Percentiles rank a stretch among this genome's conserved stretches.
Evolutionary conservation across 2,797 vertebrate species (phyloP).

Genomic region (Fistularia commersonii): DNA sequence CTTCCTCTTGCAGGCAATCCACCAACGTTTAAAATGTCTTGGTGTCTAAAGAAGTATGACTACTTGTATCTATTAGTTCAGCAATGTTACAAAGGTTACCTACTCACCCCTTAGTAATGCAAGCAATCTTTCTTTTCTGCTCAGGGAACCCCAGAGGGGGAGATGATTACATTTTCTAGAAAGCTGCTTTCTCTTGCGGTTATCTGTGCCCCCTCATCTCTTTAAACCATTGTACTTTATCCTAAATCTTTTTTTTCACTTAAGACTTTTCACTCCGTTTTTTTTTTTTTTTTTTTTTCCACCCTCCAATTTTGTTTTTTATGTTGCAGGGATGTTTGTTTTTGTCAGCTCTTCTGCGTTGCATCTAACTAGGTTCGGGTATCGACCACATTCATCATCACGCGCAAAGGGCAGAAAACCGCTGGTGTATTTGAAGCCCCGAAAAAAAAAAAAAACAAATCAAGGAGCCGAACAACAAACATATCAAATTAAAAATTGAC

Average conservation of each 20-base stretch:
- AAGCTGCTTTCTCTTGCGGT: neutral
- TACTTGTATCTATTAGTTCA: constrained; percentile 5
- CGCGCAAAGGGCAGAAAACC: neutral
- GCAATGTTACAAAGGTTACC: too few relatives aligned
- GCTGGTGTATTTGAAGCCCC: neutral
- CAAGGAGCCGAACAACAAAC: neutral
- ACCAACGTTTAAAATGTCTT: constrained; percentile 1
- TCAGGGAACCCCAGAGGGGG: neutral
- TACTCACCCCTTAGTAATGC: too few relatives aligned
- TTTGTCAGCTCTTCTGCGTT: neutral
- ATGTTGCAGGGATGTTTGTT: neutral
- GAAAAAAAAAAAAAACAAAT: constrained; percentile 13
- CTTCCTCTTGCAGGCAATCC: neutral
- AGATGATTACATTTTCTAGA: neutral
- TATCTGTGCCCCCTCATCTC: neutral
- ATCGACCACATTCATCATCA: neutral
- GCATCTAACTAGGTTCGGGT: neutral
- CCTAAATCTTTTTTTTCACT: neutral
- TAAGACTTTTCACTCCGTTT: too few relatives aligned
- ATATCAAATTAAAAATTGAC: constrained; percentile 17
- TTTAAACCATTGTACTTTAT: constrained; percentile 5
- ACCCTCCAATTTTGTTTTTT: too few relatives aligned
- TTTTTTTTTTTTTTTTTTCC: too few relatives aligned
- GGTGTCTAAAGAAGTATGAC: constrained; percentile 14
- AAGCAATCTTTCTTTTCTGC: neutral